Evolutionary conservation across 2,113 vertebrate species (phyloP).

Genomic region (Crotalus tigris): DNA sequence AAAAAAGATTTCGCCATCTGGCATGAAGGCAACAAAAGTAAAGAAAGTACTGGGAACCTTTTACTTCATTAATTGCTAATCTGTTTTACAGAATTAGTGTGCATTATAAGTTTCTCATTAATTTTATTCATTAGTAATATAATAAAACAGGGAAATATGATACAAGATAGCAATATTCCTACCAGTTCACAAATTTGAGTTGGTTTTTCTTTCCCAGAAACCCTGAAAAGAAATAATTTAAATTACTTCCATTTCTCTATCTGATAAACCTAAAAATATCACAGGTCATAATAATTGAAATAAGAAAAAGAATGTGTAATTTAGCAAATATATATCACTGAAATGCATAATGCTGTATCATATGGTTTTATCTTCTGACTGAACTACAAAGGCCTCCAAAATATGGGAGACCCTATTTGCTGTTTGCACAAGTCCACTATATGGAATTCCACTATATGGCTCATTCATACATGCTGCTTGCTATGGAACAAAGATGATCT

Average conservation of each 20-base stretch:
- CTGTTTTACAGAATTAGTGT: background rate
- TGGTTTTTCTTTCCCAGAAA: constrained; percentile 73
- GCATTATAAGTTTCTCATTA: background rate
- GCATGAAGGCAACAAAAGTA: background rate
- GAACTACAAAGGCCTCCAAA: background rate
- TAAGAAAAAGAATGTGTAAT: background rate
- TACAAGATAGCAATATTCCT: constrained; percentile 54
- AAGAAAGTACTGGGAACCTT: background rate
- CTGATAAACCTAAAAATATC: background rate
- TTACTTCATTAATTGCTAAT: background rate
- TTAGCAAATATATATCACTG: background rate
- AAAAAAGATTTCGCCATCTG: background rate
- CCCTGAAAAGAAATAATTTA: constrained; percentile 67
- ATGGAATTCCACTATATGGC: background rate
- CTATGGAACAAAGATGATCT: background rate
- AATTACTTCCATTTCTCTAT: constrained; percentile 20
- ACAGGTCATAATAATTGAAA: background rate
- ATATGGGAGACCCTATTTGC: background rate
- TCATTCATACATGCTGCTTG: background rate
- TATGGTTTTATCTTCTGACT: background rate
- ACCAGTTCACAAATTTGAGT: constrained; percentile 85
- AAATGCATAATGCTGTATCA: background rate
- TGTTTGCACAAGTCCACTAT: background rate
- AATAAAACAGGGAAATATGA: background rate
- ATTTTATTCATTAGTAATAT: background rate